phyloP scores from a whole-genome alignment of 2,797 vertebrate genomes.

The Propithecus perrieri region DNA sequence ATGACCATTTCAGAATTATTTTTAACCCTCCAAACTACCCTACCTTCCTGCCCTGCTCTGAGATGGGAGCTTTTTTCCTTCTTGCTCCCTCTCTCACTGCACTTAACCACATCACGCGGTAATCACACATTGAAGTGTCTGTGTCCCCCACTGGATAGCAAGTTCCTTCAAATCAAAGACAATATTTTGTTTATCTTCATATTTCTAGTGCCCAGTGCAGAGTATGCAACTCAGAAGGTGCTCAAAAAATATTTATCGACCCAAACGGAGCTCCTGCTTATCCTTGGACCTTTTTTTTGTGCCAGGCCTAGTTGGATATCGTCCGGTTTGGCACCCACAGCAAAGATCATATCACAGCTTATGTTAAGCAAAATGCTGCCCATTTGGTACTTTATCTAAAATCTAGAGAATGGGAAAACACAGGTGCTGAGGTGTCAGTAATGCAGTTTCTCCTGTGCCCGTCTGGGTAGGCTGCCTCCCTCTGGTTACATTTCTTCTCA shows the following conservation, averaged over 20 bases:
- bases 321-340: background rate
- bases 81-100: background rate
- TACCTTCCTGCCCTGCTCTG: background rate
- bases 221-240: background rate
- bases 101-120: background rate
- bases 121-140: background rate
- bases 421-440: background rate
- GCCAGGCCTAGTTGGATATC: background rate
- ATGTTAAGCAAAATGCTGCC: background rate
- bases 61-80: background rate
- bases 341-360: background rate
- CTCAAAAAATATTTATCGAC: background rate
- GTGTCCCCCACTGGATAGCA: background rate
- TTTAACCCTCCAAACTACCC: background rate
- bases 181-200: background rate
- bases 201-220: background rate
- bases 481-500: background rate
- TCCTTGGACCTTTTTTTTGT: background rate
- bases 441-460: background rate
- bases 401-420: background rate
- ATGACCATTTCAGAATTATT: background rate
- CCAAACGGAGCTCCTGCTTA: background rate
- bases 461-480: background rate
- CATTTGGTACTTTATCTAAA: background rate
- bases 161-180: background rate